Evolutionary conservation across 2,888 invertebrate genomes (phyloP).

Genomic region (Dendrolimus houi): DNA sequence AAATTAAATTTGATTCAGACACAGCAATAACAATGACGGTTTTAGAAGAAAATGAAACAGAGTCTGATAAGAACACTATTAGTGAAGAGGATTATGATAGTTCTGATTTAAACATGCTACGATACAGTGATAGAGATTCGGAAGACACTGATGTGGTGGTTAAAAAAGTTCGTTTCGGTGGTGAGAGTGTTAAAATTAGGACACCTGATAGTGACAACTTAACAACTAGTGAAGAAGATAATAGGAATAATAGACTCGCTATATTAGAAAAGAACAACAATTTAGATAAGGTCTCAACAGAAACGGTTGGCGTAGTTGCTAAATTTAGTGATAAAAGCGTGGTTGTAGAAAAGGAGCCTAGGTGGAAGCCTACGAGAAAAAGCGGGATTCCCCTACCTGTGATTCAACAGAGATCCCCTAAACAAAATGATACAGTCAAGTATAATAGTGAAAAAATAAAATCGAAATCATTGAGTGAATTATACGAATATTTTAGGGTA

Average conservation of each 20-base stretch:
- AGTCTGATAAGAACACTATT: slow-evolving; percentile 56
- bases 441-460: slow-evolving; percentile 54
- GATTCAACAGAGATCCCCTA: slow-evolving; percentile 40
- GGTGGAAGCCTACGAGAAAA: slow-evolving; percentile 34
- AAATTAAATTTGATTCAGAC: slow-evolving; percentile 87
- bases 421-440: slow-evolving; percentile 26
- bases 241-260: slow-evolving; percentile 27
- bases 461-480: slow-evolving; percentile 65
- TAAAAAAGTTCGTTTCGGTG: slow-evolving; percentile 88
- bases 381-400: slow-evolving; percentile 64
- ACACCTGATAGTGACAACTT: slow-evolving; percentile 89
- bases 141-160: slow-evolving; percentile 75
- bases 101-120: slow-evolving; percentile 69
- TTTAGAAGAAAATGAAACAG: slow-evolving; percentile 80
- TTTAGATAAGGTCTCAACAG: slow-evolving; percentile 29
- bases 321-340: slow-evolving; percentile 55
- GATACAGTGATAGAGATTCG: slow-evolving; percentile 78
- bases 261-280: slow-evolving; percentile 24
- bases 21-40: slow-evolving; percentile 91
- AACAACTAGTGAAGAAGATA: slow-evolving; percentile 74
- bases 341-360: slow-evolving; percentile 33
- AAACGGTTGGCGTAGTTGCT: slow-evolving; percentile 33
- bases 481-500: slow-evolving; percentile 67
- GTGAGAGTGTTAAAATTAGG: slow-evolving; percentile 89
- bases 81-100: slow-evolving; percentile 66